Conservation (phyloP, 2,113 vertebrate genomes). For the Hemicordylus capensis region DNA sequence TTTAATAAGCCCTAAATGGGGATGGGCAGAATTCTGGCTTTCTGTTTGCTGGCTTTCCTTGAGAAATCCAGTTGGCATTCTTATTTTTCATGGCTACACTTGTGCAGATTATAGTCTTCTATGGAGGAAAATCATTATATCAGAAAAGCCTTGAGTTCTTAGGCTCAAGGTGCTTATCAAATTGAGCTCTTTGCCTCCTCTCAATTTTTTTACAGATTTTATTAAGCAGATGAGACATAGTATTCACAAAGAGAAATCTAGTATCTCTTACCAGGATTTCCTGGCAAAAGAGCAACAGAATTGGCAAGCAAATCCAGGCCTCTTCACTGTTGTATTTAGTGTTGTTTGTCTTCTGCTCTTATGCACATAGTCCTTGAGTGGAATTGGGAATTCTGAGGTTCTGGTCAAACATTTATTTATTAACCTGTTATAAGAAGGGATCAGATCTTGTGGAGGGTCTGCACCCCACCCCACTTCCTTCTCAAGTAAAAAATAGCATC, state of each 20-base stretch:
- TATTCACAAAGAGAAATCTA: not conserved
- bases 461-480: too few relatives aligned
- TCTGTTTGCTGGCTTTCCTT: not conserved
- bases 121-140: not conserved
- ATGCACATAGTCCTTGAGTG: not conserved
- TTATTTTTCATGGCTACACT: not conserved
- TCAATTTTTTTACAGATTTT: too few relatives aligned
- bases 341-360: not conserved
- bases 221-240: too few relatives aligned
- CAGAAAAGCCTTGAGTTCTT: not conserved
- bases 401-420: not conserved
- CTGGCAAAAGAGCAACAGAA: not conserved
- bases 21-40: not conserved
- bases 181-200: too few relatives aligned
- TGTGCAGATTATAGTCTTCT: not conserved
- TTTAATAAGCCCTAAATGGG: not conserved
- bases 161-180: too few relatives aligned
- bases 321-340: not conserved
- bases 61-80: not conserved
- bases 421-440: not conserved
- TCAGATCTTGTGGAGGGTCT: too few relatives aligned
- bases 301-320: not conserved
- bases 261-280: not conserved
- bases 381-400: not conserved
- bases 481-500: too few relatives aligned